A percentile compares a stretch with the other conserved stretches of the same genome.
Evolutionary conservation across 2,797 vertebrate genomes (phyloP).

Genomic region (Phaenicophaeus curvirostris): DNA sequence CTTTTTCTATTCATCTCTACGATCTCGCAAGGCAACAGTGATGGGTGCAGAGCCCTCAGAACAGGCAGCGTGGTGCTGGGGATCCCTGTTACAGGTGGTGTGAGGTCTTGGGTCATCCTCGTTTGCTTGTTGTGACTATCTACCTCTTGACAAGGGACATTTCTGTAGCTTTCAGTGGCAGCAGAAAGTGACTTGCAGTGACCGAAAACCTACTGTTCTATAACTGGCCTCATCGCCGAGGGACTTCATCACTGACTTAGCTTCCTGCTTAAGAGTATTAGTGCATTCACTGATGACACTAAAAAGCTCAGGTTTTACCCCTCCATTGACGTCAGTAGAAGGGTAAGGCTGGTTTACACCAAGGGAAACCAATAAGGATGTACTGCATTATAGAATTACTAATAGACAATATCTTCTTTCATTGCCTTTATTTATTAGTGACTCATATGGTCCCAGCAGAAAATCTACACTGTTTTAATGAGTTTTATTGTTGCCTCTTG

Average conservation of each 20-base stretch:
- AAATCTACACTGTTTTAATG: not conserved
- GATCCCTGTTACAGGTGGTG: not conserved
- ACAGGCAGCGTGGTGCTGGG: not conserved
- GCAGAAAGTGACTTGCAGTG: not conserved
- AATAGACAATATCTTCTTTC: not conserved
- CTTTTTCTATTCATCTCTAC: not conserved
- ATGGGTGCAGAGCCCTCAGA: not conserved
- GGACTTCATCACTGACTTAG: not conserved
- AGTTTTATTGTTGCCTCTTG: not conserved
- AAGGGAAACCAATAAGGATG: constrained; percentile 36
- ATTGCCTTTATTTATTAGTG: constrained; percentile 29
- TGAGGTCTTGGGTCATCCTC: not conserved
- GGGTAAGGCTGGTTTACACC: not conserved
- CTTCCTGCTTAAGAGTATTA: not conserved
- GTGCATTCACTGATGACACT: not conserved
- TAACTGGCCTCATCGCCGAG: not conserved
- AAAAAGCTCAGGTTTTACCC: not conserved
- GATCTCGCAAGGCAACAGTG: fast-evolving
- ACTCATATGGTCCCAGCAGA: constrained; percentile 24
- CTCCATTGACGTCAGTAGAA: constrained; percentile 13
- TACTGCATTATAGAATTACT: not conserved
- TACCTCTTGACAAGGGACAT: not conserved
- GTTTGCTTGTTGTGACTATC: not conserved
- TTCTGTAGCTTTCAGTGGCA: not conserved
- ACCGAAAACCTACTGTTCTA: not conserved